phyloP scores from a whole-genome alignment of 92 coral and sea anemone species.

The Pocillopora grandis region DNA sequence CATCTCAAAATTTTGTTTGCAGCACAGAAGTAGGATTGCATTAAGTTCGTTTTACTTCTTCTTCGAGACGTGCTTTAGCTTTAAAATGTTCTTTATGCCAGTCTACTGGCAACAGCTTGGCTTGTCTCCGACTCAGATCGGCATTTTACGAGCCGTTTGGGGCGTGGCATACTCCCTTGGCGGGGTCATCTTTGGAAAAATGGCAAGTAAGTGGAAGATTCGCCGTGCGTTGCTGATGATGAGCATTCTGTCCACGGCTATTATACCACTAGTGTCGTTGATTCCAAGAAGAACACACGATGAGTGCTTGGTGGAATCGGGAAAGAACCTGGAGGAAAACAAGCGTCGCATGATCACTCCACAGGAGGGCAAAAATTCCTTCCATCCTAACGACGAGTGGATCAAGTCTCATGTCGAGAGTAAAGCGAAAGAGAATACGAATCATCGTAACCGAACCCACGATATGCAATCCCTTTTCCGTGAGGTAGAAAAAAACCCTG shows the following conservation, averaged over 20 bases:
- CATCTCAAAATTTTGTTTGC: neutral
- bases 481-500: neutral
- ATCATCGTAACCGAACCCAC: neutral
- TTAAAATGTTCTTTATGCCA: constrained; percentile 39
- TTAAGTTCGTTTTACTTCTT: constrained; percentile 36
- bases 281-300: constrained; percentile 34
- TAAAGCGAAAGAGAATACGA: neutral
- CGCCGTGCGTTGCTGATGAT: constrained; percentile 30
- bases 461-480: neutral
- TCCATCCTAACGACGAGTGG: neutral
- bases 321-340: neutral
- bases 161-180: constrained; percentile 32
- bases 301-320: neutral
- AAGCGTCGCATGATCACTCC: neutral
- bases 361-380: neutral
- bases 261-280: constrained; percentile 27
- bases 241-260: constrained; percentile 24
- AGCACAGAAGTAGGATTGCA: constrained; percentile 10
- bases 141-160: constrained; percentile 37
- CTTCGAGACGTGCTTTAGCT: constrained; percentile 32
- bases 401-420: neutral
- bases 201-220: constrained; percentile 29
- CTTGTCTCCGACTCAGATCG: constrained; percentile 38
- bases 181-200: constrained; percentile 23
- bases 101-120: constrained; percentile 49